Evolutionary conservation across 2,113 vertebrate species (phyloP).

Genomic region (Tylochromis polylepis): DNA sequence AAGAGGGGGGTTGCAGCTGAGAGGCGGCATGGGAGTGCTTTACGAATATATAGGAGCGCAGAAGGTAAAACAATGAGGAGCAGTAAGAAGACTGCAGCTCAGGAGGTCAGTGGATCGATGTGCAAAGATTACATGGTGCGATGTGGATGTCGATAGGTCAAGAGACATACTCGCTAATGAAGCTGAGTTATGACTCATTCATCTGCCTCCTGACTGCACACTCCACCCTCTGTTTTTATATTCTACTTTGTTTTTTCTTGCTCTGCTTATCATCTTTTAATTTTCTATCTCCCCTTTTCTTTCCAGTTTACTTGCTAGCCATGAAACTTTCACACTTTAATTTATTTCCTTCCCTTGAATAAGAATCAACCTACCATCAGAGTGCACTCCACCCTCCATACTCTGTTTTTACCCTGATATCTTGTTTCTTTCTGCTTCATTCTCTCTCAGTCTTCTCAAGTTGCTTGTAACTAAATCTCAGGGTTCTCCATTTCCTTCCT

Average conservation of each 20-base stretch:
- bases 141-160: constrained; percentile 65
- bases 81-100: constrained; percentile 8
- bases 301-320: not conserved
- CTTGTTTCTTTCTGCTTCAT: constrained; percentile 13
- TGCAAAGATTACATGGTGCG: constrained; percentile 44
- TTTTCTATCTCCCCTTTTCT: not conserved
- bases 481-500: constrained; percentile 47
- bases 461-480: constrained; percentile 59
- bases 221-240: not conserved
- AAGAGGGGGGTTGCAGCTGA: not conserved
- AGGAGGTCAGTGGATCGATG: constrained; percentile 56
- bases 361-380: not conserved
- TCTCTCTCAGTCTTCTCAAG: constrained; percentile 30
- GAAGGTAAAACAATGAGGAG: constrained; percentile 33
- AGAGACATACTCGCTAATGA: constrained; percentile 56
- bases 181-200: constrained; percentile 61
- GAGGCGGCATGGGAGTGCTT: not conserved
- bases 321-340: not conserved
- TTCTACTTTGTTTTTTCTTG: not conserved
- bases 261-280: not conserved
- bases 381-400: not conserved
- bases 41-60: not conserved
- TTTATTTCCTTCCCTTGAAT: not conserved
- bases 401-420: constrained; percentile 3
- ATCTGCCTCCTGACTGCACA: constrained; percentile 7